Conservation (phyloP, 2,888 invertebrate genomes). For the Agrilus cyanescens region DNA sequence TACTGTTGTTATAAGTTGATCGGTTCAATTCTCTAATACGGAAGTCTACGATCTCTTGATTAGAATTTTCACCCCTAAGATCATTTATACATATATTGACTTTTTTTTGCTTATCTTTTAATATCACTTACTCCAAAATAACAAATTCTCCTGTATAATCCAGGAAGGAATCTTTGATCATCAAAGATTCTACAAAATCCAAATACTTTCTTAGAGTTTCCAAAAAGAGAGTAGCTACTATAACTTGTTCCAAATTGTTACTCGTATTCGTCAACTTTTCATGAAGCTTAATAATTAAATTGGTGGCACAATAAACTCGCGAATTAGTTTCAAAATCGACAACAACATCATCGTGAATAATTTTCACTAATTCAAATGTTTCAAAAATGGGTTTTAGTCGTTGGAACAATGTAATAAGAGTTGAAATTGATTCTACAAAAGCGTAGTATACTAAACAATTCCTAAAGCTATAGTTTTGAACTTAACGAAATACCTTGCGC, state of each 20-base stretch:
- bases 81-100: too few species aligned
- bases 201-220: constrained; percentile 30
- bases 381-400: constrained; percentile 23
- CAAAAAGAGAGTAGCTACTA: constrained; percentile 28
- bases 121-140: constrained; percentile 22
- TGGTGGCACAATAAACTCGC: constrained; percentile 20
- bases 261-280: constrained; percentile 21
- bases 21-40: background rate
- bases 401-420: constrained; percentile 24
- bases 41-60: too few species aligned
- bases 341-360: constrained; percentile 23
- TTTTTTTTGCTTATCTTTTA: too few species aligned
- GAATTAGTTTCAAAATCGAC: constrained; percentile 17
- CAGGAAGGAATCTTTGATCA: constrained; percentile 24
- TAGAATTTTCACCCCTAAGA: too few species aligned
- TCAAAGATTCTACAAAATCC: constrained; percentile 27
- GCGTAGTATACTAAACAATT: background rate
- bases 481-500: constrained; percentile 24
- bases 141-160: constrained; percentile 29
- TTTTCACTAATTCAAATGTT: constrained; percentile 21
- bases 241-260: constrained; percentile 27
- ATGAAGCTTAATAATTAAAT: constrained; percentile 24
- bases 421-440: constrained; percentile 27
- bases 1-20: constrained; percentile 15
- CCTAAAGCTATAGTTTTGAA: background rate